Conservation (phyloP, 2,797 vertebrate genomes). For the Thalassophryne amazonica region DNA sequence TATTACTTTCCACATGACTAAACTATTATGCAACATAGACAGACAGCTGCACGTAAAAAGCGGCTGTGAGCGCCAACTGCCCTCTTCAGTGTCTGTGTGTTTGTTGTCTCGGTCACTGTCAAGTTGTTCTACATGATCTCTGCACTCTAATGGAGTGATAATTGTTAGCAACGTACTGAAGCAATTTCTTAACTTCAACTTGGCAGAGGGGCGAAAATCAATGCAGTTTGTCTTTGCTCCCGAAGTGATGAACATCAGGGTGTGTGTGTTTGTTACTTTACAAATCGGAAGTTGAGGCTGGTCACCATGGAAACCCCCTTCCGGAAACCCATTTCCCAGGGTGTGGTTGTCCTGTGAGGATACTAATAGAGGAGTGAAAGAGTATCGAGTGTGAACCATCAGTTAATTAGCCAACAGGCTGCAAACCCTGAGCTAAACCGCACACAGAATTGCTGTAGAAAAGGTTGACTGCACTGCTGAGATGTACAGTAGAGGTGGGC, state of each 20-base stretch:
- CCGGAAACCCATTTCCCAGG: constrained; percentile 7
- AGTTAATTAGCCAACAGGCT: background rate
- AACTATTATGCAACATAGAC: constrained; percentile 21
- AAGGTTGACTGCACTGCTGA: background rate
- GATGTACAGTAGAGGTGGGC: too few relatives aligned
- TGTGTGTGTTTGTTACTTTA: constrained; percentile 4
- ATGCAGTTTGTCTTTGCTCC: constrained; percentile 27
- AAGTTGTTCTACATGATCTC: constrained; percentile 20
- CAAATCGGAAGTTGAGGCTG: constrained; percentile 18
- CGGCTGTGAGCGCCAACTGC: too few relatives aligned
- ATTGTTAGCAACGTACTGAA: constrained; percentile 8
- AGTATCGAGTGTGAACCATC: constrained; percentile 5
- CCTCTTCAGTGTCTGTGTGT: background rate
- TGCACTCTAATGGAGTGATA: constrained; percentile 31
- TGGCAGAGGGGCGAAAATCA: constrained; percentile 12
- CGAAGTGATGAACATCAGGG: background rate
- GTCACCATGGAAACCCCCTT: constrained; percentile 51
- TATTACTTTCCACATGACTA: background rate
- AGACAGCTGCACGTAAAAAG: too few relatives aligned
- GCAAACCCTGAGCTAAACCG: background rate
- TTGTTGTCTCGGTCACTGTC: background rate
- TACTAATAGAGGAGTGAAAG: constrained; percentile 1
- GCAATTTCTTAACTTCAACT: constrained; percentile 19
- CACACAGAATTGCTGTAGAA: background rate
- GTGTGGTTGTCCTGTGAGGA: background rate